phyloP scores from a whole-genome alignment of 2,113 vertebrate genomes.

The Megalops atlanticus region DNA sequence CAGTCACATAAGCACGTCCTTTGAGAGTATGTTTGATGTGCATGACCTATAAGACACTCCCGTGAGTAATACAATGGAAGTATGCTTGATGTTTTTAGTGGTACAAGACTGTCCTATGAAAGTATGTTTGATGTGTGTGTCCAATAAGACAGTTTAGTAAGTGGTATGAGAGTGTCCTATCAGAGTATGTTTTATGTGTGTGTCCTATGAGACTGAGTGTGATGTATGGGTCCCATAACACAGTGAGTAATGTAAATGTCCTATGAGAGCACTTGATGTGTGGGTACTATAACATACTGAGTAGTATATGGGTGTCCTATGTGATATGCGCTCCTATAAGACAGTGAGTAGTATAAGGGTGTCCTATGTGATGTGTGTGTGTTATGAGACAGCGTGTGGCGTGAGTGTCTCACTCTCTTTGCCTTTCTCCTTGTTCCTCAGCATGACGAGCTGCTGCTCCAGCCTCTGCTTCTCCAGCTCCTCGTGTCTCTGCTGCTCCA shows the following conservation, averaged over 20 bases:
- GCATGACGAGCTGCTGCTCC: conserved; percentile 79
- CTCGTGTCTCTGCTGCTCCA: conserved; percentile 77
- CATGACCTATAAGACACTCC: too few relatives aligned
- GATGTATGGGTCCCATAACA: conserved; percentile 15
- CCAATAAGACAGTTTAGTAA: background rate
- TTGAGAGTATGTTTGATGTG: too few relatives aligned
- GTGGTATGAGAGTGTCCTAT: background rate
- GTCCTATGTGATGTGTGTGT: background rate
- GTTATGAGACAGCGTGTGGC: background rate
- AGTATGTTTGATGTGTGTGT: background rate
- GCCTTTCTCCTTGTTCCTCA: conserved; percentile 81
- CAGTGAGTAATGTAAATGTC: too few relatives aligned
- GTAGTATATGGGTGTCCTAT: background rate
- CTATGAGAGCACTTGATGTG: background rate
- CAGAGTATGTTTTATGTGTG: background rate
- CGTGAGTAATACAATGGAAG: too few relatives aligned
- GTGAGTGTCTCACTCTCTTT: conserved; percentile 74
- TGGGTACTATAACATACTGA: background rate
- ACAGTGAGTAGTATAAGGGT: too few relatives aligned
- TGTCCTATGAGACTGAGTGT: background rate
- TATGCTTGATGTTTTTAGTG: too few relatives aligned
- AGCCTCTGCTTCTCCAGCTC: conserved; percentile 81
- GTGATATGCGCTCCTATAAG: conserved; percentile 9
- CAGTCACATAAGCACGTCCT: too few relatives aligned
- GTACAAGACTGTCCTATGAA: background rate